Conservation (phyloP, 2,113 vertebrate genomes). For the Hymenochirus boettgeri region DNA sequence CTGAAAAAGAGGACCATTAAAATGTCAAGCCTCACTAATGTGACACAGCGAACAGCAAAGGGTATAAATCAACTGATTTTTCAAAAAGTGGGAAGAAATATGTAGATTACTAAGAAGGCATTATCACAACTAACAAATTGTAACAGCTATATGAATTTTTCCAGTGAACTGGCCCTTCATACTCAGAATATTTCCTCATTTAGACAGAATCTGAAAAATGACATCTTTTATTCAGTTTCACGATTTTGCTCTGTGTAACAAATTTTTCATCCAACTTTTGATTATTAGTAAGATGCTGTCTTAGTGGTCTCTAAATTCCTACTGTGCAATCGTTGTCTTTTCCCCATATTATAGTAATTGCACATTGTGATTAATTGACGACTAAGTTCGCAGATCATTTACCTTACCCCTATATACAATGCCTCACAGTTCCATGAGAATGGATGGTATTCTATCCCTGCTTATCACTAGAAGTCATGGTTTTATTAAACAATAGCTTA, state of each 20-base stretch:
- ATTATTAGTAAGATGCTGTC: conserved; percentile 55
- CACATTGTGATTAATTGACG: conserved; percentile 40
- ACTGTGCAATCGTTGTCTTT: conserved; percentile 23
- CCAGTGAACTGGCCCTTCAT: no score
- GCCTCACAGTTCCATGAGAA: conserved; percentile 20
- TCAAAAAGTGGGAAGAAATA: no score
- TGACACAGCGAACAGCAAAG: no score
- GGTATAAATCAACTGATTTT: no score
- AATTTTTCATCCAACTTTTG: conserved; percentile 65
- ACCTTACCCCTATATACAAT: conserved; percentile 8
- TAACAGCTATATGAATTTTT: no score
- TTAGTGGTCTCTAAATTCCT: conserved; percentile 22
- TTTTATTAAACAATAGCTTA: no score
- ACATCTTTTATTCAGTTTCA: conserved; percentile 65
- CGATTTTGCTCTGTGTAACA: conserved; percentile 59
- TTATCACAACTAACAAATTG: no score
- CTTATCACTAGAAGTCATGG: no score
- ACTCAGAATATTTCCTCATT: conserved; percentile 50
- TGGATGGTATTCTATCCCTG: conserved; percentile 12
- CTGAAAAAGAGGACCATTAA: no score
- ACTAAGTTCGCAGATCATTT: conserved; percentile 22
- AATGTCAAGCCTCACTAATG: no score
- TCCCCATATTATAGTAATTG: conserved; percentile 35
- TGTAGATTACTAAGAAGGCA: no score
- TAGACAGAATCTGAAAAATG: conserved; percentile 71